Evolutionary conservation across 2,888 invertebrate genomes (phyloP).

Genomic region (Acleris sparsana): DNA sequence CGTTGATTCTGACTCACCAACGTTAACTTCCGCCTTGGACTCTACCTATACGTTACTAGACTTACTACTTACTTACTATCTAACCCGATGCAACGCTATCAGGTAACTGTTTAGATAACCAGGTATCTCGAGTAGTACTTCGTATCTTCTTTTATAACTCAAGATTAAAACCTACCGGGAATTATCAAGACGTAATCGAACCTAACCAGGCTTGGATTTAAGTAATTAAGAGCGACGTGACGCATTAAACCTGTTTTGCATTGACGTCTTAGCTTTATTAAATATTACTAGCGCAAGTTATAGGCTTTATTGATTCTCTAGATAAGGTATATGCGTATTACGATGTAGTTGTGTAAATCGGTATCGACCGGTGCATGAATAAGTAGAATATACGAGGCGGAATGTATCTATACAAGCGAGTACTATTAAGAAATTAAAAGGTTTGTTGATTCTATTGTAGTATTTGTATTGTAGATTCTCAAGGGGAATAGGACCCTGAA

Average conservation of each 20-base stretch:
- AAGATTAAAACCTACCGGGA: background rate
- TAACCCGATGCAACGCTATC: background rate
- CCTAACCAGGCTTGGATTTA: constrained; percentile 11
- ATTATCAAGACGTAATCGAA: constrained; percentile 17
- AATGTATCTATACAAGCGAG: background rate
- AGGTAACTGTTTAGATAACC: constrained; percentile 3
- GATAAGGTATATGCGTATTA: constrained; percentile 1
- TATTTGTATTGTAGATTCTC: background rate
- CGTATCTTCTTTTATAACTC: background rate
- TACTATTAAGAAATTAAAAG: background rate
- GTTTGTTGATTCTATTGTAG: background rate
- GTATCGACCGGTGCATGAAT: background rate
- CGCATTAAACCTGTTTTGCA: constrained; percentile 22
- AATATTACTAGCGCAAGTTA: constrained; percentile 28
- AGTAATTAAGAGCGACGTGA: constrained; percentile 11
- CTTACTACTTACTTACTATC: no score
- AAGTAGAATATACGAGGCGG: background rate
- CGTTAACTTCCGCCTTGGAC: constrained; percentile 42
- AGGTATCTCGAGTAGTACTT: background rate
- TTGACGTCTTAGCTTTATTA: constrained; percentile 29
- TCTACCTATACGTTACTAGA: background rate
- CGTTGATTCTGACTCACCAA: constrained; percentile 45
- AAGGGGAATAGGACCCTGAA: constrained; percentile 14
- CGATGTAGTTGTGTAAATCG: background rate
- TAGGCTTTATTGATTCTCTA: constrained; percentile 26